These are phyloP conservation scores for Heliornis fulica DNA, from an alignment of 2,113 vertebrate species.

Conservation along the genomic window DNA sequence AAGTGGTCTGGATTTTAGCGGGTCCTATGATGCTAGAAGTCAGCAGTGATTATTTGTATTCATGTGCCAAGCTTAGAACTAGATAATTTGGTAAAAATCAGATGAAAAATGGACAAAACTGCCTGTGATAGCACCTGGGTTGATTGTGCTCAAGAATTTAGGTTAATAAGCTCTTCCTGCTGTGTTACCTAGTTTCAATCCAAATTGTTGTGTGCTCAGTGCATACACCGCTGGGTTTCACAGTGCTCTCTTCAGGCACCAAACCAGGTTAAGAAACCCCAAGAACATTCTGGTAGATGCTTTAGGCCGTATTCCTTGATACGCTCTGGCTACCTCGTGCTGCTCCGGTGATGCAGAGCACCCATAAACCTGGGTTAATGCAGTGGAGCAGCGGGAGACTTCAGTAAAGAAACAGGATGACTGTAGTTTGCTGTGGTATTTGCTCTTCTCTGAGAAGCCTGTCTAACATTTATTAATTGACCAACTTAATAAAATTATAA, in stretches of 20 bases:
- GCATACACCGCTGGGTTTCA: neutral
- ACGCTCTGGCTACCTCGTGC: neutral
- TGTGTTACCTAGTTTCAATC: neutral
- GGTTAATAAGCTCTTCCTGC: conserved; percentile 40
- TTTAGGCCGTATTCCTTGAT: neutral
- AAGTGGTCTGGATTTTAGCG: neutral
- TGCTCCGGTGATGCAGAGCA: neutral
- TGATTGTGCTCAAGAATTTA: neutral
- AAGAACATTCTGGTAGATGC: neutral
- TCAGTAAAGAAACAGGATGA: neutral
- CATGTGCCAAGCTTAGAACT: neutral
- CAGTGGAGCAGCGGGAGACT: neutral
- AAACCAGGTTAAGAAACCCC: conserved; percentile 30
- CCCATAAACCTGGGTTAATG: conserved; percentile 16
- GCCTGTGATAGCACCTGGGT: neutral
- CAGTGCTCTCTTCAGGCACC: neutral
- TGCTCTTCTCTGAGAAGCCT: neutral
- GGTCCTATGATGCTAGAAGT: neutral
- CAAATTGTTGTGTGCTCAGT: neutral
- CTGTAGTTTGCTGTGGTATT: neutral
- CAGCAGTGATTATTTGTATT: neutral
- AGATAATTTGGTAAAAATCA: neutral
- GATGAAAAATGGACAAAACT: neutral
- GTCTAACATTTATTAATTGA: neutral
- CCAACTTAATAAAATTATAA: neutral